A percentile compares a stretch with the other conserved stretches of the same genome.
Conservation (phyloP, 2,888 invertebrate genomes). For the Alentia gelatinosa region DNA sequence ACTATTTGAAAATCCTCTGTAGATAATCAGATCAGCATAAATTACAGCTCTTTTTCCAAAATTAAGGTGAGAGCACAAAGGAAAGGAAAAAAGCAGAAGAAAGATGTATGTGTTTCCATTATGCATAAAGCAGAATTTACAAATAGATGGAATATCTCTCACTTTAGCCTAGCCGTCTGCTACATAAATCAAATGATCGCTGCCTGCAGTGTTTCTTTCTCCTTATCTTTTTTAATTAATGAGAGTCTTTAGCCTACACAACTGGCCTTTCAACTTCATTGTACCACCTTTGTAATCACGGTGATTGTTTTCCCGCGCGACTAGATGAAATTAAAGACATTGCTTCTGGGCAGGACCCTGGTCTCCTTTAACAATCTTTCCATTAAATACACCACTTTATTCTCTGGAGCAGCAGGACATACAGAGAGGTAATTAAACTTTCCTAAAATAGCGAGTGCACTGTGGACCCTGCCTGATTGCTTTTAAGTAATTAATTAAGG, state of each 20-base stretch:
- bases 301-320: background rate
- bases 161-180: too few species aligned
- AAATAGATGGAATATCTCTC: too few species aligned
- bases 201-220: too few species aligned
- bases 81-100: too few species aligned
- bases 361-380: background rate
- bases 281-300: background rate
- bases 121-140: too few species aligned
- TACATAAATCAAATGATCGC: too few species aligned
- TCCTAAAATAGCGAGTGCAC: slow-evolving; percentile 17
- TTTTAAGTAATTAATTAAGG: slow-evolving; percentile 41
- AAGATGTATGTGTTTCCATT: too few species aligned
- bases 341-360: background rate
- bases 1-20: too few species aligned
- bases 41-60: too few species aligned
- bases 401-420: background rate
- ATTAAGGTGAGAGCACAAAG: too few species aligned
- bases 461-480: background rate
- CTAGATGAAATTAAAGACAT: slow-evolving; percentile 34
- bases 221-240: background rate
- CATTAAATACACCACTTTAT: slow-evolving; percentile 7
- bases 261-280: background rate
- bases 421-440: slow-evolving; percentile 40
- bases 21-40: too few species aligned
- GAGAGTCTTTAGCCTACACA: background rate